phyloP scores from a whole-genome alignment of 2,113 vertebrate genomes.

The Ploceus nigricollis region DNA sequence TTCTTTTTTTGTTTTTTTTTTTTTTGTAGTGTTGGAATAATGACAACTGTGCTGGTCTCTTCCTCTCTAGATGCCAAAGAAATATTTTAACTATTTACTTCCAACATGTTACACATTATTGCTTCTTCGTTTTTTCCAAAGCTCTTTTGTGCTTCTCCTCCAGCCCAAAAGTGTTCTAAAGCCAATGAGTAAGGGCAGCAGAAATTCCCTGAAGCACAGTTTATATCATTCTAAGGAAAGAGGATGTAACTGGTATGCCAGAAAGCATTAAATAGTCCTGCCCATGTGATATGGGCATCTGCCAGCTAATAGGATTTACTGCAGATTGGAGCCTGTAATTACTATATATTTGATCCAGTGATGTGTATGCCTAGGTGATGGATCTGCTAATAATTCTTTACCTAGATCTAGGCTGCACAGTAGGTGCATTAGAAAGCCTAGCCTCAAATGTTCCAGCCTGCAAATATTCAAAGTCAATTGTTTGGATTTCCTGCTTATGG shows the following conservation, averaged over 20 bases:
- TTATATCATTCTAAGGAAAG: background rate
- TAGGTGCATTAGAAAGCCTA: background rate
- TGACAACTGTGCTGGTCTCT: background rate
- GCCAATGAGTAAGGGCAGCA: background rate
- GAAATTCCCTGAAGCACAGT: background rate
- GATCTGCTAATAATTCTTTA: background rate
- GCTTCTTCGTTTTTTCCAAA: background rate
- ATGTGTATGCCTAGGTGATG: background rate
- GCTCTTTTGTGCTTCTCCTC: background rate
- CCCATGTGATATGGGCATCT: background rate
- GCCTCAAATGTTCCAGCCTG: background rate
- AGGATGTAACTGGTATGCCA: background rate
- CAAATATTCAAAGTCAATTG: background rate
- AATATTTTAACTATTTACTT: background rate
- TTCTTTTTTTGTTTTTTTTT: background rate
- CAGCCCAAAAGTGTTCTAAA: background rate
- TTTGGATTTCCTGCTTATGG: background rate
- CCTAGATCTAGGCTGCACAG: background rate
- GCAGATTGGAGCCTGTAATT: background rate
- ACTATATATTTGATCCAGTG: background rate
- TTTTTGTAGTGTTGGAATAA: background rate
- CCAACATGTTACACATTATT: background rate
- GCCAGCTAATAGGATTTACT: background rate
- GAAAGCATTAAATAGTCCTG: background rate
- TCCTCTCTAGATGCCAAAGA: background rate